Conservation (phyloP, 2,113 vertebrate genomes). For the Pionites leucogaster region DNA sequence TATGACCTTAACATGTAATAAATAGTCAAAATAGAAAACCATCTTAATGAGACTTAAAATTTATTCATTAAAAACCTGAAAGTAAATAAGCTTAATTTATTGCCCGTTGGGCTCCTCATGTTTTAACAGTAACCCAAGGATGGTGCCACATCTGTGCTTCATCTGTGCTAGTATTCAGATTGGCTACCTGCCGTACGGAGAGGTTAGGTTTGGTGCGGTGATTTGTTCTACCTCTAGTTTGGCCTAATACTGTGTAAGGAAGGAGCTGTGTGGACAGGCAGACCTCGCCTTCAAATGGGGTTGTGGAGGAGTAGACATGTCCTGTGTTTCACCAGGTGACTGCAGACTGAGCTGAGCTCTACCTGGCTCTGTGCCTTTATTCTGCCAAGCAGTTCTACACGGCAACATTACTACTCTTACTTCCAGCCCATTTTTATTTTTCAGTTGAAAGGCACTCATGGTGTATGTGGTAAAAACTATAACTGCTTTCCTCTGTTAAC, state of each 20-base stretch:
- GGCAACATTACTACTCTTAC: neutral
- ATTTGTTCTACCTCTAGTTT: neutral
- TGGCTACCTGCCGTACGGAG: accelerated
- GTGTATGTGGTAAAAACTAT: neutral
- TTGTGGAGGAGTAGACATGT: neutral
- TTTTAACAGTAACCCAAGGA: neutral
- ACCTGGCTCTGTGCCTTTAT: neutral
- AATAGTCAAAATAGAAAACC: neutral
- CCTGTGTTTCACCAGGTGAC: neutral
- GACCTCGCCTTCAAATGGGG: neutral
- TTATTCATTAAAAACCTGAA: neutral
- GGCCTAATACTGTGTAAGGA: neutral
- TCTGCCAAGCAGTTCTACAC: neutral
- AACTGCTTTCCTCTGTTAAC: neutral
- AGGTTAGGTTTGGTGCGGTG: neutral
- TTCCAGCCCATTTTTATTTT: neutral
- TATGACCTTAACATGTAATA: neutral
- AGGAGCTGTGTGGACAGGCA: neutral
- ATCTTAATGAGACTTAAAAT: neutral
- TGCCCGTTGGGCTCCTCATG: neutral
- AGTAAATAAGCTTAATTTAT: neutral
- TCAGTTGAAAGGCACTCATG: neutral
- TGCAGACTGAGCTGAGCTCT: neutral
- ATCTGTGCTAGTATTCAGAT: neutral
- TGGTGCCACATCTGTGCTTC: neutral